phyloP scores from a whole-genome alignment of 2,888 invertebrate species.

The Barypeithes pellucidus region DNA sequence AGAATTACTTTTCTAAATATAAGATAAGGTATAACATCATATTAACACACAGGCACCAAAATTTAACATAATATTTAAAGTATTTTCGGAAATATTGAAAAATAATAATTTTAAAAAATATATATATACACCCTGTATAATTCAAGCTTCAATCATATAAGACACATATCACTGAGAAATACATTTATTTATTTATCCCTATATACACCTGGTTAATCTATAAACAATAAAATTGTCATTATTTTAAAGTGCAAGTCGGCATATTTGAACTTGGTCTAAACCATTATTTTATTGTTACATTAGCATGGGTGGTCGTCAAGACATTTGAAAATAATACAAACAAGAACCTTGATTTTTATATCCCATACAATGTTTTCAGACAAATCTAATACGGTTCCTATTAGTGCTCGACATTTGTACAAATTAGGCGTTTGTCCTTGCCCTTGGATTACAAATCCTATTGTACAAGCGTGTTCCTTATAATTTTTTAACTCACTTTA shows the following conservation, averaged over 20 bases:
- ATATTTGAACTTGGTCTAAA: constrained; percentile 27
- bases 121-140: too few species aligned
- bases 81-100: too few species aligned
- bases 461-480: constrained; percentile 28
- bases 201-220: neutral
- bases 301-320: constrained; percentile 36
- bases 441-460: constrained; percentile 30
- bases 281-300: constrained; percentile 20
- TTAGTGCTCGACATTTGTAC: constrained; percentile 12
- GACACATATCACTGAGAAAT: neutral
- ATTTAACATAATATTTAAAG: too few species aligned
- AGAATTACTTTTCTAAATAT: too few species aligned
- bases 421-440: constrained; percentile 30
- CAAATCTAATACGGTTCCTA: constrained; percentile 14
- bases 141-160: neutral
- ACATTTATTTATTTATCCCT: neutral
- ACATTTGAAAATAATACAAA: constrained; percentile 41
- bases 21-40: too few species aligned
- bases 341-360: constrained; percentile 38
- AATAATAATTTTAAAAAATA: too few species aligned
- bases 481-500: neutral
- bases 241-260: constrained; percentile 15
- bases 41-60: too few species aligned
- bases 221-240: constrained; percentile 6
- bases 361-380: constrained; percentile 19